phyloP scores from a whole-genome alignment of 1,140 invertebrate genomes.

The Scaptodrosophila lebanonensis region DNA sequence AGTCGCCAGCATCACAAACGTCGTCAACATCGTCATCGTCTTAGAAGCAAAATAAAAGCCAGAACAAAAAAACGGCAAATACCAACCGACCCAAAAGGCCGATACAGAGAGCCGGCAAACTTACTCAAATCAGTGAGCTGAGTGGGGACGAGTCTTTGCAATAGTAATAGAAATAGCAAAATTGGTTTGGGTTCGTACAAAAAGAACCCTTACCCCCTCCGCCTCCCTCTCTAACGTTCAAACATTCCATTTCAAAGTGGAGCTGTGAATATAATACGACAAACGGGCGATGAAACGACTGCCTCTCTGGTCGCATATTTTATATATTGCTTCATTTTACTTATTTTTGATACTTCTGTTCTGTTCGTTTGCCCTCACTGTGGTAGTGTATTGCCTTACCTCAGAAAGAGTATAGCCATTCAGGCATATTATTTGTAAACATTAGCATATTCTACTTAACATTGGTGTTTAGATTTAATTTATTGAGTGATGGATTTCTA shows the following conservation, averaged over 20 bases:
- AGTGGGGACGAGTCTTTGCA: conserved; percentile 48
- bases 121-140: conserved; percentile 69
- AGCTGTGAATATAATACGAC: conserved; percentile 39
- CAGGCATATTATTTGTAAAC: too few relatives aligned
- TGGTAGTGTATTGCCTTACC: too few relatives aligned
- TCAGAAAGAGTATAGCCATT: too few relatives aligned
- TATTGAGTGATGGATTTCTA: too few relatives aligned
- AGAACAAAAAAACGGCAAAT: neutral
- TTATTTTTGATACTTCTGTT: conserved; percentile 32
- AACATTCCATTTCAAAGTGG: conserved; percentile 42
- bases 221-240: neutral
- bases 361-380: too few relatives aligned
- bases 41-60: conserved; percentile 26
- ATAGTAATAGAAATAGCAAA: too few relatives aligned
- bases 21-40: conserved; percentile 1
- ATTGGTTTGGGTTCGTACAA: conserved; percentile 60
- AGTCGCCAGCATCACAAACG: conserved; percentile 5
- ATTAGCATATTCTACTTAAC: conserved; percentile 33
- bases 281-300: conserved; percentile 17
- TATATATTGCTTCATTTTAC: conserved; percentile 64
- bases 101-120: conserved; percentile 15
- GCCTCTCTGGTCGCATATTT: conserved; percentile 47
- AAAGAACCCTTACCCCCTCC: too few relatives aligned
- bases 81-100: neutral
- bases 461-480: conserved; percentile 37